Conservation (phyloP, 1,140 invertebrate species). For the Caenorhabditis remanei region DNA sequence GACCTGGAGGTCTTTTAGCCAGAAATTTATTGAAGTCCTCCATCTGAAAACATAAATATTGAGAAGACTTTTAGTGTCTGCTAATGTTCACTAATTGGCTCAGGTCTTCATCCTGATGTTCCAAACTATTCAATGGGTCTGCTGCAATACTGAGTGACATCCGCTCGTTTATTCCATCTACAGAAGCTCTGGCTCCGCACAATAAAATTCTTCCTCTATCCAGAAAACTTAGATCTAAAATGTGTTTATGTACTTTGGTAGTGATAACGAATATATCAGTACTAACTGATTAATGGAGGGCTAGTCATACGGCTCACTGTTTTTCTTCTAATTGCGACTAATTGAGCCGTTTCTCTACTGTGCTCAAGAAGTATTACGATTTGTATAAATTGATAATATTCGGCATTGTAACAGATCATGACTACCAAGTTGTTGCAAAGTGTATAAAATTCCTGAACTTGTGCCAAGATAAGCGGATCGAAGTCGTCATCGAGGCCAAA, state of each 20-base stretch:
- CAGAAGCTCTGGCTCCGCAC: constrained; percentile 12
- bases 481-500: constrained; percentile 16
- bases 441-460: constrained; percentile 15
- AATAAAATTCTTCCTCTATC: constrained; percentile 24
- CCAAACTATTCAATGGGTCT: constrained; percentile 13
- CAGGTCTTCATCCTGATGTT: constrained; percentile 6
- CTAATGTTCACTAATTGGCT: not conserved
- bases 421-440: not conserved
- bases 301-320: not conserved
- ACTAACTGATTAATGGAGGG: constrained; percentile 27
- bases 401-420: not conserved
- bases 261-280: not conserved
- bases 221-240: constrained; percentile 31
- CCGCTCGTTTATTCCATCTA: constrained; percentile 2
- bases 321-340: not conserved
- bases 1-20: not conserved
- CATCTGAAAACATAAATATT: not conserved
- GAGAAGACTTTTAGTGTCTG: no score
- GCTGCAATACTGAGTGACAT: constrained; percentile 21
- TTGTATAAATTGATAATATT: constrained; percentile 18
- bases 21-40: constrained; percentile 39
- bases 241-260: not conserved
- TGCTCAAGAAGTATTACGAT: not conserved
- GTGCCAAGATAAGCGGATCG: constrained; percentile 5
- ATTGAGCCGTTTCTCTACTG: not conserved